Base-by-base conservation (phyloP, 2,113 vertebrate genomes). In the Aspidoscelis tigris region DNA sequence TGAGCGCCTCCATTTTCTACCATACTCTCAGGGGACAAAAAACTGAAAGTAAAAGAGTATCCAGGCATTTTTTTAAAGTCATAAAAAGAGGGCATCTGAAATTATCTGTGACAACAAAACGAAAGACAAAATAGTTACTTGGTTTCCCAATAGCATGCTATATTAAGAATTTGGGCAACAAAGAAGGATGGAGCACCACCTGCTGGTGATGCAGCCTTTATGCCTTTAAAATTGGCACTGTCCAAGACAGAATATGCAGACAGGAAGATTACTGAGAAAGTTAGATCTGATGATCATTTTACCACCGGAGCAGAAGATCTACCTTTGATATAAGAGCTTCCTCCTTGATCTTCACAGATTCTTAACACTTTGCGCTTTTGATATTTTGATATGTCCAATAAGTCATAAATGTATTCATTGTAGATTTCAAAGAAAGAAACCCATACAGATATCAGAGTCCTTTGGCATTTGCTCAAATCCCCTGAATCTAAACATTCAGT, bases 341-440 rank as follows among this genome's bases (percentile, higher is more conserved):
- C 97, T 41, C 92, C 93, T 70, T 97, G 96, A 78, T 98, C 97
- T 12, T 98, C 97, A 87, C 97, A 97, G 22, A 98, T 95, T 7
- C 97, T 95, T 44, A 98, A 89, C 43, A 95, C 89, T 58, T 94
- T 86, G 0, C 97, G 96, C 65, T 96, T 97, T 84, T 96, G 97
- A 58, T 90, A 77, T 91, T 95, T 98, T 2, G 92, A 90, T 73
- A 92, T 76, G 80, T 94, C 96, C 43, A 99, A 90, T 5, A 98
- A 92, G 73, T 98, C 98, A 8, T 97, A 97, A 10, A 98, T 95
- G 4, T 94, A 95, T 87, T 98, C 98, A 1, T 99, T 99, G 92
- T 99, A 98, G 88, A 98, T 97, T 90, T 99, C 97, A 94, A 96
- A 98, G 89, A 96, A 99, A 0, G 96, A 96, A 88, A 98, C 95